Evolutionary conservation across 1,140 invertebrate species (phyloP), one percentile per base, ranked within the genome.

Genomic region (Drosophila hydei): DNA sequence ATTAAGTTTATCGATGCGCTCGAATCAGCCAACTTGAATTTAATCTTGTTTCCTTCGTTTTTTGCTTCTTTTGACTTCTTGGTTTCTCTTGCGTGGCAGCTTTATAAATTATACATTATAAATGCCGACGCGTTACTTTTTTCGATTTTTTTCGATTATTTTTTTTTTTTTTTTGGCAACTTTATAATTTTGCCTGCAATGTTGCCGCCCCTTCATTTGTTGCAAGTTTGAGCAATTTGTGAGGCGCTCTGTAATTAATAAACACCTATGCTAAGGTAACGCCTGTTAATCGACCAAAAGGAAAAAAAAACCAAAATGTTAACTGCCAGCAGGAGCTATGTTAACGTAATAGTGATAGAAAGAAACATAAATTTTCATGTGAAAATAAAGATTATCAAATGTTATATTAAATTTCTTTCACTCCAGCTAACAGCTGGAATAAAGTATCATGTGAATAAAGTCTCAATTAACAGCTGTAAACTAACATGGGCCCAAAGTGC

Each of bases 1-100:
- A 87, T 87, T 87, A 87, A 87, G 84, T 87, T 87, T 87, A 87
- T 87, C 83, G 78, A 83, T 79, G 75, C 78, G 30, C 78, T 63
- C 81, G 85, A 85, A 87, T 87, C 81, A 75, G 75, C 81, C 73
- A 80, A 72, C 47, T 72, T 54, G 67, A 72, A 8, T 72, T 72
- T 67, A 72, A 72, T 72, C 62, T 67, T 38, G 45, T 72, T 52
- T 58, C 56, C 27, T 23, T 64, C 75, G 51, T 9, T 25, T 14
- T 47, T 51, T 43, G 33, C 30, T 14, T 16, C 19, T 52, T 43
- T 25, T 38, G 14, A 21, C 33, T 19, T 56, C 33, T 72, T 42
- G 38, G 38, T 3, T 64, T 63, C 52, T 38, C 43, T 61, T 61
- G 18, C 40, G 16, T 16, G 58, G 33, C 51, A 52, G 43, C 60